Evolutionary conservation across 2,888 invertebrate species (phyloP).

Genomic region (Seira sanloemensis): DNA sequence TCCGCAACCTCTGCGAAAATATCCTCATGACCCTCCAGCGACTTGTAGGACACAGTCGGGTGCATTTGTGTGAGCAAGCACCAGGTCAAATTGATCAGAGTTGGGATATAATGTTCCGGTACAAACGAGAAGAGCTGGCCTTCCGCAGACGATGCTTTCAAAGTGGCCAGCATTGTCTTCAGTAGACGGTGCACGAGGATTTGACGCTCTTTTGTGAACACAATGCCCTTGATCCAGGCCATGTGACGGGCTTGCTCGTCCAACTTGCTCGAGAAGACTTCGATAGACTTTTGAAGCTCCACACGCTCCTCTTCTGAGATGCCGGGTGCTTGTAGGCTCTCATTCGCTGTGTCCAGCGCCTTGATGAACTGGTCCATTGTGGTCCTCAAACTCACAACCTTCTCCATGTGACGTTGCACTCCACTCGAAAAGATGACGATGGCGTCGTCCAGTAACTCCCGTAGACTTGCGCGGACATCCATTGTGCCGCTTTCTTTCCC

Average conservation of each 20-base stretch:
- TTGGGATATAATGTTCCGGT: slow-evolving; percentile 85
- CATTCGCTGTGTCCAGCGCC: slow-evolving; percentile 80
- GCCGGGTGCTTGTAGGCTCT: slow-evolving; percentile 72
- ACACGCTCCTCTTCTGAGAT: slow-evolving; percentile 54
- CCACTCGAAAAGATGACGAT: slow-evolving; percentile 82
- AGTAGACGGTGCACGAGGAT: slow-evolving; percentile 81
- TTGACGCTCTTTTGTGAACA: slow-evolving; percentile 82
- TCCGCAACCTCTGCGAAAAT: slow-evolving; percentile 78
- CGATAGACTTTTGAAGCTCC: slow-evolving; percentile 80
- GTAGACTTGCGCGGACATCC: slow-evolving; percentile 67
- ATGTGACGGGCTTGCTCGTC: slow-evolving; percentile 81
- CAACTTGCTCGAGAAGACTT: slow-evolving; percentile 80
- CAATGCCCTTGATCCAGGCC: slow-evolving; percentile 83
- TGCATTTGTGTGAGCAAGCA: slow-evolving; percentile 82
- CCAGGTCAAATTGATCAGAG: slow-evolving; percentile 81
- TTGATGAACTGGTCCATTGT: slow-evolving; percentile 82
- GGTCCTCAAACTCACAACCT: slow-evolving; percentile 76
- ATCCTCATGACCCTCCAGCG: slow-evolving; percentile 74
- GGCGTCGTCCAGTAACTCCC: slow-evolving; percentile 81
- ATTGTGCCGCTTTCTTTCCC: slow-evolving; percentile 70
- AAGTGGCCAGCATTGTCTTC: slow-evolving; percentile 79
- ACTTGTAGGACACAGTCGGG: slow-evolving; percentile 80
- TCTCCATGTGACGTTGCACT: slow-evolving; percentile 80
- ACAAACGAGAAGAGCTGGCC: slow-evolving; percentile 83
- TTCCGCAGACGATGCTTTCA: slow-evolving; percentile 77